Conservation (phyloP, 2,888 invertebrate genomes). For the Ephialtes manifestator region DNA sequence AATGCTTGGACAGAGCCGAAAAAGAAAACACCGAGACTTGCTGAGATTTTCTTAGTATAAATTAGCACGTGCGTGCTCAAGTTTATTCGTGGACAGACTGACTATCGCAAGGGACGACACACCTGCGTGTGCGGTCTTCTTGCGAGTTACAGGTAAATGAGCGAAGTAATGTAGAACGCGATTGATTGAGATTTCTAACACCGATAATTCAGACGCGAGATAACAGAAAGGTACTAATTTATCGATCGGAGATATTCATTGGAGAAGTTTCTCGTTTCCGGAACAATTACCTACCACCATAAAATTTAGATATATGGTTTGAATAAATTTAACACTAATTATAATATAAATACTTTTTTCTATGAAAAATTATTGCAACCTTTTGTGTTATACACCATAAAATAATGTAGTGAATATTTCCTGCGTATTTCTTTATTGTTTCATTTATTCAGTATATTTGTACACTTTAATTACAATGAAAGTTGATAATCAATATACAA, state of each 20-base stretch:
- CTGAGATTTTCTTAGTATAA: neutral
- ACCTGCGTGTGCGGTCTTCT: conserved; percentile 22
- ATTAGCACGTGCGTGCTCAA: conserved; percentile 27
- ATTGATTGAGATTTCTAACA: conserved; percentile 20
- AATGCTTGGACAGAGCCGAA: neutral
- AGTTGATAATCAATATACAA: too few species aligned
- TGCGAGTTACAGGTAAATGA: conserved; percentile 22
- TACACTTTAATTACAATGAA: too few species aligned
- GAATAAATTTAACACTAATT: too few species aligned
- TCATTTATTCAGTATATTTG: too few species aligned
- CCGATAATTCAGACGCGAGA: conserved; percentile 16
- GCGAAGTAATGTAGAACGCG: conserved; percentile 15
- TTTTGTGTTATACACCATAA: too few species aligned
- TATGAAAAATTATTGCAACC: too few species aligned
- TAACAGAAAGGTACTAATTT: conserved; percentile 16
- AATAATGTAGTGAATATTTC: too few species aligned
- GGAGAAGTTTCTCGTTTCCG: conserved; percentile 5
- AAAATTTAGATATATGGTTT: too few species aligned
- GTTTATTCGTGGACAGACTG: conserved; percentile 23
- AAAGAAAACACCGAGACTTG: neutral
- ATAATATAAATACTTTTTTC: too few species aligned
- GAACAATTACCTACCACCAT: too few species aligned
- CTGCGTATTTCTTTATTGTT: too few species aligned
- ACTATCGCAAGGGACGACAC: conserved; percentile 24
- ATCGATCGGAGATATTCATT: conserved; percentile 25